Percentiles rank a stretch among this genome's conserved stretches.
Evolutionary conservation across 2,113 vertebrate genomes (phyloP).

Genomic region (Columba livia): DNA sequence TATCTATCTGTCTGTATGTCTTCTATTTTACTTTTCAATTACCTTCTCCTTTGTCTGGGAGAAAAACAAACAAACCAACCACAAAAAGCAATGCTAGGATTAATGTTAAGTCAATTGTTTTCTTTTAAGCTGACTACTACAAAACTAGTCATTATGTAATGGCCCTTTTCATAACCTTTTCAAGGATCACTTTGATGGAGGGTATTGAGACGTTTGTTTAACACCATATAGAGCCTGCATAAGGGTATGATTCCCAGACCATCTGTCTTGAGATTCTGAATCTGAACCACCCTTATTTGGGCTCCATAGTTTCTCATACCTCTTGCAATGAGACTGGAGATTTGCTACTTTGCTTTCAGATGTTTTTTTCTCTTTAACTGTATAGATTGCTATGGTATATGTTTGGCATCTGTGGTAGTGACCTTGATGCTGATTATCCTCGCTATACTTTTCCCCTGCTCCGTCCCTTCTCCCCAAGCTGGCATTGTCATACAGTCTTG

Average conservation of each 20-base stretch:
- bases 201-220: background rate
- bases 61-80: too few relatives aligned
- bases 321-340: background rate
- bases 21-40: background rate
- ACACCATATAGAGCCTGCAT: background rate
- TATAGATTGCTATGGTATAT: fast-evolving
- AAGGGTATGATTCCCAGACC: background rate
- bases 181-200: background rate
- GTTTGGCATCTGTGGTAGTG: background rate
- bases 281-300: background rate
- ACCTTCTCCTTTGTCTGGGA: background rate
- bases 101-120: background rate
- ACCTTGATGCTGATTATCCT: background rate
- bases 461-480: background rate
- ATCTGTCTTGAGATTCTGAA: background rate
- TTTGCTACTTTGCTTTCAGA: background rate
- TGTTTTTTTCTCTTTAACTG: background rate
- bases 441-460: background rate
- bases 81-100: background rate
- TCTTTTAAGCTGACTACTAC: background rate
- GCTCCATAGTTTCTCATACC: background rate
- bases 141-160: background rate
- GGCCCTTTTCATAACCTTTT: background rate
- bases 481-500: too few relatives aligned
- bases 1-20: background rate